Base-by-base conservation (phyloP, 2,888 invertebrate species). In the Sturmia bella region DNA sequence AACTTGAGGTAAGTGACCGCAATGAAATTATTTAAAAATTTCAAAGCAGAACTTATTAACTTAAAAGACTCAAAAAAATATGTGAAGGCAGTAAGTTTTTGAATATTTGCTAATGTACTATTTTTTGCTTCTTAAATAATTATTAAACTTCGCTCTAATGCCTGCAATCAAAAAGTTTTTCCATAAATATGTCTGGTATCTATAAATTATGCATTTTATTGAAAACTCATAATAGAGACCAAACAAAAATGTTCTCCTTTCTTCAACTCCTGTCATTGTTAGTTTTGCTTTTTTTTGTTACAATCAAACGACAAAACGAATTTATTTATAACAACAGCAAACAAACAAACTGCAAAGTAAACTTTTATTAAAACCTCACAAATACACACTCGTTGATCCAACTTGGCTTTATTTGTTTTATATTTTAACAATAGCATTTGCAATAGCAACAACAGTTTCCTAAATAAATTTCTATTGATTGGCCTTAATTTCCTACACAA, bases 381-480 rank as follows among this genome's bases (percentile, higher is more conserved):
- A 0, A 56, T 24, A 54, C 32, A 43, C 19, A 73, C 54, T 21
- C 54, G 54, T 6, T 52, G n/a, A 37, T 6, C 15, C 17, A 11
- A 6, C 17, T 45, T 56, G 3, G 43, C 9, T 5, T n/a, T 19
- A 19, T 64, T 37, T 50, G 27, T 59, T 68, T 66, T 39, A n/a
- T 66, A 37, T 69, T 61, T 61, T 24, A 45, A 69, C 69, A 39
- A 76, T 61, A 39, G 39, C 64, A 64, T 37, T 74, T 39, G 43
- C 27, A 76, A 61, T 3, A 61, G 27, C 50, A 75, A 66, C 57
- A 75, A 76, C 17, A 15, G 45, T 76, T 76, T 76, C 68, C 76
- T 69, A 76, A 76, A 76, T 76, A 76, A 61, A 76, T 76, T 76
- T 76, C 61, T 61, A 76, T 76, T 76, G 76, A 76, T 76, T 76